Evolutionary conservation across 2,113 vertebrate genomes (phyloP).

Genomic region (Psophia crepitans): DNA sequence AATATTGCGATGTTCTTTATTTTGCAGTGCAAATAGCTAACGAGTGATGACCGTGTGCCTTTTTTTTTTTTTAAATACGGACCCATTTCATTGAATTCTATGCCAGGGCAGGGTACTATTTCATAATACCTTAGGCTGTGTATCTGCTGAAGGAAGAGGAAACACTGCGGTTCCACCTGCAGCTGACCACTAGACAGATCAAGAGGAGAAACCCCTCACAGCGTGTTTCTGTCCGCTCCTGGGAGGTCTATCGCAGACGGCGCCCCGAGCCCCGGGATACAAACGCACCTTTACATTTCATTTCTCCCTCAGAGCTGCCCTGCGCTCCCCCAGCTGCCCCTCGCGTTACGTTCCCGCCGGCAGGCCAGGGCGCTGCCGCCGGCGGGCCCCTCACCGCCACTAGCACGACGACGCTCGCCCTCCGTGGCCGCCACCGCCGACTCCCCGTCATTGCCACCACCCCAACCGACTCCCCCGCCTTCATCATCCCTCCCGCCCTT

Average conservation of each 20-base stretch:
- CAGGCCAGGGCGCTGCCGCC: not conserved
- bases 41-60: not conserved
- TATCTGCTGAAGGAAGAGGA: not conserved
- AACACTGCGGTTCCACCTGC: not conserved
- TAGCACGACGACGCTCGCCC: too few relatives aligned
- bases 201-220: not conserved
- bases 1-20: not conserved
- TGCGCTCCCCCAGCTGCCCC: not conserved
- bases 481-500: not conserved
- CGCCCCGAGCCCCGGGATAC: not conserved
- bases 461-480: rapidly evolving
- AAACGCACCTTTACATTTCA: rapidly evolving
- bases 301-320: not conserved
- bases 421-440: too few relatives aligned
- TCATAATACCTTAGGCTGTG: rapidly evolving
- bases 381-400: not conserved
- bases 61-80: too few relatives aligned
- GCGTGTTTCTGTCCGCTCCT: not conserved
- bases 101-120: not conserved
- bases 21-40: not conserved
- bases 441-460: not conserved
- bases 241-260: not conserved
- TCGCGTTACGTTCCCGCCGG: too few relatives aligned
- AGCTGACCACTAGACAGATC: not conserved
- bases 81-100: not conserved